Evolutionary conservation across 2,797 vertebrate genomes (phyloP), one percentile per base, ranked within the genome.

Genomic region (Aselliscus stoliczkanus): DNA sequence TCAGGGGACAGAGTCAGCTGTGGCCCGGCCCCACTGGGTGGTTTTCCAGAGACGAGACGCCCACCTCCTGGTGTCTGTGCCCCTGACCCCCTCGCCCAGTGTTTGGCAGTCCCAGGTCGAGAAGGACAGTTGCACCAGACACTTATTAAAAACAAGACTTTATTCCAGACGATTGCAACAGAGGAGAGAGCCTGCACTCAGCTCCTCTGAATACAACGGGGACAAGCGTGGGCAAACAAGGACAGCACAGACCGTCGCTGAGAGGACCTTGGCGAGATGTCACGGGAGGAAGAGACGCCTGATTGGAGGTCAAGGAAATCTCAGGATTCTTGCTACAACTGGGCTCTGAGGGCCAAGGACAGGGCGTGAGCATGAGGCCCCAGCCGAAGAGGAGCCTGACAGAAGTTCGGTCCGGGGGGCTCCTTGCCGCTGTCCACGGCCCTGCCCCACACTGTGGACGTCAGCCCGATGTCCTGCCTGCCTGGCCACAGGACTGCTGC

Each of bases 31-130:
- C 7, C 27, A 5, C 37, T 42, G 29, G 27, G 15, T 60, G 54
- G 39, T 11, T 70, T 31, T 37, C 82, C 31, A 44, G 81, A 60
- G 62, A 18, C 13, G 4, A 75, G 62, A 15, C 31, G n/a, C 88
- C 27, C 13, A 0, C 13, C 13, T 34, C 62, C 62, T 4, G 62
- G 39, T 7, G 20, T 9, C 7, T 13, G 1, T 23, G 7, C n/a
- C 1, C 25, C 18, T 8, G 1, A 1, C 15, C 54, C 1, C 20
- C 5, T 47, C 4, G 0, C 8, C 0, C 4, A 7, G 27, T 27
- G n/a, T 27, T 39, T 39, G 0, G 21, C 3, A 25, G 25, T 37
- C 50, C 42, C 50, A 1, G 5, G 4, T 12, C 7, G 6, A 14
- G 58, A 25, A 54, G 23, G 29, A 8, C 52, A 17, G 1, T 54